Conservation (phyloP, 2,888 invertebrate species). For the Orthonychiurus folsomi region DNA sequence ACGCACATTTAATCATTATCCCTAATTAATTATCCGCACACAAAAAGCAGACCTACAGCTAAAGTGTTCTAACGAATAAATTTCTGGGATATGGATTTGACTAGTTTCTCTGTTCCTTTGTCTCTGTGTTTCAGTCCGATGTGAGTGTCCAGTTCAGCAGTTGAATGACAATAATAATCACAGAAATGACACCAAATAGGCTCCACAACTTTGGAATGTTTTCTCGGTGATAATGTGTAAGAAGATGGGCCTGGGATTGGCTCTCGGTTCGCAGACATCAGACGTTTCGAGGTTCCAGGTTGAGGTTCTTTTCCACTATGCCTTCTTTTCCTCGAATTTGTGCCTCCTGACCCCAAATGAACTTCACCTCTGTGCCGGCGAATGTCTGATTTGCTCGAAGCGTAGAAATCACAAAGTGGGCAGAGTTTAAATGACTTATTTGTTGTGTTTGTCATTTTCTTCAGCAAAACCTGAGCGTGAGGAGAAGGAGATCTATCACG, state of each 20-base stretch:
- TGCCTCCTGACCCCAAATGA: too few species aligned
- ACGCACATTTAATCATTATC: not conserved
- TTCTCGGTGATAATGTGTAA: too few species aligned
- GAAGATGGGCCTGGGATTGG: too few species aligned
- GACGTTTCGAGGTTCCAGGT: not conserved
- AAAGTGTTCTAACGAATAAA: not conserved
- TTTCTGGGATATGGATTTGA: not conserved
- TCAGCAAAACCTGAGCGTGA: not conserved
- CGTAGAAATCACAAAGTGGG: not conserved
- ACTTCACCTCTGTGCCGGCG: not conserved
- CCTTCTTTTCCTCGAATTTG: too few species aligned
- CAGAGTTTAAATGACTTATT: not conserved
- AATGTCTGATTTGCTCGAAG: not conserved
- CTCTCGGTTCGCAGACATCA: too few species aligned
- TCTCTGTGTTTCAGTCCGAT: not conserved
- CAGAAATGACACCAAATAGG: too few species aligned
- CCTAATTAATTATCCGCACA: too few species aligned
- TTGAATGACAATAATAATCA: too few species aligned
- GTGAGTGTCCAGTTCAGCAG: not conserved
- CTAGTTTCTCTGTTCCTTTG: not conserved
- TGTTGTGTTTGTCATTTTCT: not conserved
- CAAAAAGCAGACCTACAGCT: not conserved
- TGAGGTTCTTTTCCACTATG: too few species aligned
- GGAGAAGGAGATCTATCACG: constrained; percentile 6
- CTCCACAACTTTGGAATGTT: too few species aligned